Conservation (phyloP, 23 tunicate genomes). For the Ciona savignyi region DNA sequence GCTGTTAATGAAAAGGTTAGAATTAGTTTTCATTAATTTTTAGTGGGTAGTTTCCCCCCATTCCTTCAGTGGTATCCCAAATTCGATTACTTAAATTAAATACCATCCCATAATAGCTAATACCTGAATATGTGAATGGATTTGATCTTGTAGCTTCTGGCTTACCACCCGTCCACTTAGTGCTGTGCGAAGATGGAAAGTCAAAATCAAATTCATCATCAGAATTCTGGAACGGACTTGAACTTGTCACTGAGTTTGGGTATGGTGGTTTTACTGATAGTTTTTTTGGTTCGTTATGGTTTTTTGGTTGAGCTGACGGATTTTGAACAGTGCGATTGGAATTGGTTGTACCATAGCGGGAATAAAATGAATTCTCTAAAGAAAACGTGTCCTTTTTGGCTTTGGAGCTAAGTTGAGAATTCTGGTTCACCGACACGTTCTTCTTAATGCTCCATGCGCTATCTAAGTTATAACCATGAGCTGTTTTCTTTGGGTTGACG, state of each 20-base stretch:
- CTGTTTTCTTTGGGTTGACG: not conserved
- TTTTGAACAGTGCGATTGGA: not conserved
- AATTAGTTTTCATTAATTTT: too few species aligned
- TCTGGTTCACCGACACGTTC: constrained; percentile 8
- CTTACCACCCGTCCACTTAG: not conserved
- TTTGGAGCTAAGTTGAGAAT: not conserved
- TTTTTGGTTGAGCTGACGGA: not conserved
- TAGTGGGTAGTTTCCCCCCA: too few species aligned
- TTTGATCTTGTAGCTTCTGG: not conserved
- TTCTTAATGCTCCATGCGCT: constrained; percentile 23
- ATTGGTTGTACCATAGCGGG: constrained; percentile 4
- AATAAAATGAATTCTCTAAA: constrained; percentile 4
- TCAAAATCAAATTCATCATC: constrained; percentile 26
- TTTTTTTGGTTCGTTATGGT: not conserved
- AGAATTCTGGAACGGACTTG: constrained; percentile 3
- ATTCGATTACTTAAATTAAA: too few species aligned
- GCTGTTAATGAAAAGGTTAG: too few species aligned
- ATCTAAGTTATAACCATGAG: constrained; percentile 7
- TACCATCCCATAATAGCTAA: not conserved
- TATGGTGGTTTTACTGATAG: not conserved
- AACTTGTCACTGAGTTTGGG: not conserved
- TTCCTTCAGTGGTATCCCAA: too few species aligned
- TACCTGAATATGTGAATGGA: not conserved
- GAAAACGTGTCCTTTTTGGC: not conserved
- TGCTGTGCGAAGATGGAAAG: not conserved